Conservation (phyloP, 1,140 invertebrate genomes). For the Neodiprion virginianus region DNA sequence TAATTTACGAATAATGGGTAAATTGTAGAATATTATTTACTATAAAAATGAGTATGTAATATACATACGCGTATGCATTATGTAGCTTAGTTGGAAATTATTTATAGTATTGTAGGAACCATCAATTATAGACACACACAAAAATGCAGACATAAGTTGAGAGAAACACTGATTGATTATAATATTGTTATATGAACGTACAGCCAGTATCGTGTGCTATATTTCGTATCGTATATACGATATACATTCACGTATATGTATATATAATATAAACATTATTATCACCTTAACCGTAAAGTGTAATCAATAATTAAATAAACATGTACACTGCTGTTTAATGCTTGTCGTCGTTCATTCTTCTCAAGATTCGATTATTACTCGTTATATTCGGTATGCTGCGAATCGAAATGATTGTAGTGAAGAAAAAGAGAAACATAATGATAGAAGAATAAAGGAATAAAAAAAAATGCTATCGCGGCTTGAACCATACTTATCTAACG, state of each 20-base stretch:
- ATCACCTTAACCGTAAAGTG: slow-evolving; percentile 12
- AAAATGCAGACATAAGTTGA: too few relatives aligned
- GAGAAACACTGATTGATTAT: neutral
- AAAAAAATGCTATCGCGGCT: too few relatives aligned
- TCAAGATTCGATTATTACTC: neutral
- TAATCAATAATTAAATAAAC: slow-evolving; percentile 25
- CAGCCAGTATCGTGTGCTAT: neutral
- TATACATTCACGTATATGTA: too few relatives aligned
- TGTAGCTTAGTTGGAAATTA: too few relatives aligned
- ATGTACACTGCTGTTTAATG: slow-evolving; percentile 27
- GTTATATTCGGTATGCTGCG: neutral
- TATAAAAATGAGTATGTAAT: neutral
- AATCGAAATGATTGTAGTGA: neutral
- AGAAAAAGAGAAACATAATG: neutral
- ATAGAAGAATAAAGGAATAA: neutral
- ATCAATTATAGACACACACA: neutral
- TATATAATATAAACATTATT: neutral
- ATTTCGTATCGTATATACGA: neutral
- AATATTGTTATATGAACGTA: neutral
- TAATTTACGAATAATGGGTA: neutral
- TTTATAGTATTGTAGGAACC: neutral
- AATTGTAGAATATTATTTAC: neutral
- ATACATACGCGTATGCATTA: too few relatives aligned
- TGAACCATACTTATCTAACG: neutral
- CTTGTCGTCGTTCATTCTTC: neutral